phyloP scores from a whole-genome alignment of 2,888 invertebrate genomes.

The Pediacus dermestoides region DNA sequence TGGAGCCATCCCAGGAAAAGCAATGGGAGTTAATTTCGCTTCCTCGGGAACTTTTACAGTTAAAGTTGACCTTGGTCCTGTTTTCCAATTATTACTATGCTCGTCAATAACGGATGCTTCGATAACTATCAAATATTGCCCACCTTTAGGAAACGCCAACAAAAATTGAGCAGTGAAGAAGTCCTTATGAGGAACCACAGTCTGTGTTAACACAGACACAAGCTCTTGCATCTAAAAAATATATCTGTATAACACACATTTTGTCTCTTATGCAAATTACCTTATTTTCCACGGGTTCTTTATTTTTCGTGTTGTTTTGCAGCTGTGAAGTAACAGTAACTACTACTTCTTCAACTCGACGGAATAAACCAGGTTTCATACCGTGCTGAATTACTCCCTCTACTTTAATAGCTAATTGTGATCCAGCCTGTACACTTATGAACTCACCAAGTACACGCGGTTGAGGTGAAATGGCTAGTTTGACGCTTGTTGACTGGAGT shows the following conservation, averaged over 20 bases:
- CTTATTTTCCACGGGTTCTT: slow-evolving; percentile 43
- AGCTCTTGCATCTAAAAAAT: slow-evolving; percentile 43
- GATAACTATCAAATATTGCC: slow-evolving; percentile 72
- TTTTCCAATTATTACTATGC: slow-evolving; percentile 82
- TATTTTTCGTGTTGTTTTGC: slow-evolving; percentile 48
- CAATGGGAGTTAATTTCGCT: slow-evolving; percentile 46
- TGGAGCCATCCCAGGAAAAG: slow-evolving; percentile 46
- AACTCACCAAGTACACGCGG: slow-evolving; percentile 77
- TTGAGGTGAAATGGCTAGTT: slow-evolving; percentile 77
- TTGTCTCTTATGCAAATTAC: too few relatives aligned
- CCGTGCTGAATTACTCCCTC: slow-evolving; percentile 87
- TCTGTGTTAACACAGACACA: slow-evolving; percentile 63
- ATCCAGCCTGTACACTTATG: slow-evolving; percentile 76
- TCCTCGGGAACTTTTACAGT: slow-evolving; percentile 74
- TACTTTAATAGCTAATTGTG: slow-evolving; percentile 86
- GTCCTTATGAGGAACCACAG: slow-evolving; percentile 85
- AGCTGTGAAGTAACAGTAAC: slow-evolving; percentile 66
- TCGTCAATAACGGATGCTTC: slow-evolving; percentile 86
- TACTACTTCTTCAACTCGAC: slow-evolving; percentile 68
- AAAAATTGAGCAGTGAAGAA: slow-evolving; percentile 93
- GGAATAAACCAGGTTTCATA: slow-evolving; percentile 62
- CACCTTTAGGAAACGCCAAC: slow-evolving; percentile 65
- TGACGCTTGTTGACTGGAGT: slow-evolving; percentile 76
- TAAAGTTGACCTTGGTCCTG: slow-evolving; percentile 76
- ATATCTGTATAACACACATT: slow-evolving; percentile 4